Conservation (phyloP, 2,888 invertebrate species). For the Caenorhabditis wallacei region DNA sequence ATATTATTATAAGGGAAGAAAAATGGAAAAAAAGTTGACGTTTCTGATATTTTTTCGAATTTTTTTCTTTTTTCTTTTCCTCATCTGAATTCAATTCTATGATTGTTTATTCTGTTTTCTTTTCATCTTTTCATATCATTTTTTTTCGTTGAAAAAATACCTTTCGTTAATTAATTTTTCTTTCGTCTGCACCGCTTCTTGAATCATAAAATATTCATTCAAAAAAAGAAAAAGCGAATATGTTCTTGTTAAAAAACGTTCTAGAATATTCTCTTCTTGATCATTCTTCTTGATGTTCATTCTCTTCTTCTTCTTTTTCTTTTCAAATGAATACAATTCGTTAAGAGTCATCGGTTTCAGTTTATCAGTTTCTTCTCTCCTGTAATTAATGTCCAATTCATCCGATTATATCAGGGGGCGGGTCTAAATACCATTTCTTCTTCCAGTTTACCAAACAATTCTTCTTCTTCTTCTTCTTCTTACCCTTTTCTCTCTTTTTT, state of each 20-base stretch:
- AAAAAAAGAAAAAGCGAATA: background rate
- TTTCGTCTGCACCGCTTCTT: background rate
- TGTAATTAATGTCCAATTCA: conserved; percentile 33
- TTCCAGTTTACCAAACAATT: conserved; percentile 17
- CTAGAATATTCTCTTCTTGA: conserved; percentile 22
- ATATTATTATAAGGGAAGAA: conserved; percentile 23
- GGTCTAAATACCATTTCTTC: conserved; percentile 17
- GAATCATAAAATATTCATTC: background rate
- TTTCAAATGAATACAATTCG: conserved; percentile 18
- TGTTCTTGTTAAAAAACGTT: background rate
- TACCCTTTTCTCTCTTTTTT: conserved; percentile 36
- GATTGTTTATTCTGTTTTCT: conserved; percentile 24
- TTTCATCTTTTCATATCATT: background rate
- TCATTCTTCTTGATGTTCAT: conserved; percentile 23
- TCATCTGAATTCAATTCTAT: conserved; percentile 3
- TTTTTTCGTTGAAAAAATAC: background rate
- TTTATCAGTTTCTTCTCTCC: background rate
- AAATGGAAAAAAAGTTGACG: conserved; percentile 23
- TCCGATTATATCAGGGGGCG: conserved; percentile 13
- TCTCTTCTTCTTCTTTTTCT: background rate
- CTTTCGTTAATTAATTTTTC: conserved; percentile 18
- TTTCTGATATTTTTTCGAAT: conserved; percentile 24
- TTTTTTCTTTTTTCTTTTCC: background rate
- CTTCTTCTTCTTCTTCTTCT: background rate
- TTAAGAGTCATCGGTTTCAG: conserved; percentile 1